Evolutionary conservation across 1,140 invertebrate genomes (phyloP), one percentile per base, ranked within the genome.

Genomic region (Trissolcus basalis): DNA sequence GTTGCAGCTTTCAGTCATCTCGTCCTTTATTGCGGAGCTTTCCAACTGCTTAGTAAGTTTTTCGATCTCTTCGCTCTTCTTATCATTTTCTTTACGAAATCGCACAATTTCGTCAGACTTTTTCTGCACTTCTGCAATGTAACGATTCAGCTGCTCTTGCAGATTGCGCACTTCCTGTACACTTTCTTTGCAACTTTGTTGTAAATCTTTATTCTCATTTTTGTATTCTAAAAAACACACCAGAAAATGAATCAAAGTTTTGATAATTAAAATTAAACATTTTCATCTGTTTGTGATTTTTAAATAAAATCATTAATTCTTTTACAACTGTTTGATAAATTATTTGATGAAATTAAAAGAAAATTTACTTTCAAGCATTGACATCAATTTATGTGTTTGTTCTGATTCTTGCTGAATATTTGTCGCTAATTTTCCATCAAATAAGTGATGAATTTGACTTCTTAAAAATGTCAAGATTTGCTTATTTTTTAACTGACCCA

Each of bases 181-280:
- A 6, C 32, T 45, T 72, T 53, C 51, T 44, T 51, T 63, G 53
- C 19, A 19, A 0, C 27, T 73, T 14, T 3, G 45, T 33, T 9
- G 39, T n/a, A 67, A 35, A 8, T 67, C 39, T 44, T 67, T 47
- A 8, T 67, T 67, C 0, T 58, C 47, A 10, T 16, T 67, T 67
- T 67, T 56, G 44, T 65, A 65, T 32, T 39, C 61, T 65, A 45
- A 12, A 1, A 45, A 13, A 15, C 11, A 13, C 3, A 8, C 13
- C 41, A 43, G 14, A 12, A 45, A 13, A 45, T n/a, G 13, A 14
- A 13, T 43, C 13, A 45, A 1, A 45, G 11, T 45, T 45, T 27
- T 27, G 2, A 27, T n/a, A n/a, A n/a, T n/a, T n/a, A n/a, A n/a
- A n/a, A n/a, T n/a, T n/a, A n/a, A n/a, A n/a, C n/a, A n/a, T n/a